phyloP scores from a whole-genome alignment of 2,888 invertebrate genomes.

The Agriopis aurantiaria region DNA sequence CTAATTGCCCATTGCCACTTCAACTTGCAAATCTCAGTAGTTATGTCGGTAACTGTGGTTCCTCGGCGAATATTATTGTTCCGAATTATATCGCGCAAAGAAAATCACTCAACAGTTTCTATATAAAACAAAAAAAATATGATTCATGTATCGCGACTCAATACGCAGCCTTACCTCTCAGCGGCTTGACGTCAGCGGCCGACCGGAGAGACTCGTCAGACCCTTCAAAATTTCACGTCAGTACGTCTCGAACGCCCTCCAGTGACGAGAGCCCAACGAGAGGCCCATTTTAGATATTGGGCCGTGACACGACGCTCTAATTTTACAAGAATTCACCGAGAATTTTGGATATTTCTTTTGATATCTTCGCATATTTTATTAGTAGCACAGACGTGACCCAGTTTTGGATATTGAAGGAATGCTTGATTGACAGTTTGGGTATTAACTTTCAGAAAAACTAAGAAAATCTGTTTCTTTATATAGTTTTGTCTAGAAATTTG shows the following conservation, averaged over 20 bases:
- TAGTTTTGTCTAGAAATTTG: not conserved
- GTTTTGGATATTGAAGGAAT: conserved; percentile 18
- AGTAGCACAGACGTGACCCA: conserved; percentile 24
- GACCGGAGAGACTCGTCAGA: conserved; percentile 56
- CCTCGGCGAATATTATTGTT: no score
- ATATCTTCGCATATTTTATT: conserved; percentile 34
- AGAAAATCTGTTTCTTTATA: not conserved
- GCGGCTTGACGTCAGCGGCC: conserved; percentile 65
- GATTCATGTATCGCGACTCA: conserved; percentile 7
- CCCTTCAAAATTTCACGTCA: conserved; percentile 67
- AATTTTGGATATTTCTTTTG: conserved; percentile 38
- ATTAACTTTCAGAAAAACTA: not conserved
- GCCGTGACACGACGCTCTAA: conserved; percentile 48
- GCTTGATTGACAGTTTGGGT: conserved; percentile 15
- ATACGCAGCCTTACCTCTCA: conserved; percentile 50
- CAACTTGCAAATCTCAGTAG: no score
- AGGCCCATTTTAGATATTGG: conserved; percentile 66
- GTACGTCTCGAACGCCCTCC: conserved; percentile 63
- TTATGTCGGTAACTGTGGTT: no score
- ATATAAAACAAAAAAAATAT: no score
- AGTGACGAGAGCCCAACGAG: conserved; percentile 52
- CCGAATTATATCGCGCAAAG: no score
- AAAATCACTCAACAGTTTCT: no score
- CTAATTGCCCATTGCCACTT: no score
- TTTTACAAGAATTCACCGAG: conserved; percentile 34